Evolutionary conservation across 2,113 vertebrate species (phyloP), one percentile per base, ranked within the genome.

Genomic region (Heptranchias perlo): DNA sequence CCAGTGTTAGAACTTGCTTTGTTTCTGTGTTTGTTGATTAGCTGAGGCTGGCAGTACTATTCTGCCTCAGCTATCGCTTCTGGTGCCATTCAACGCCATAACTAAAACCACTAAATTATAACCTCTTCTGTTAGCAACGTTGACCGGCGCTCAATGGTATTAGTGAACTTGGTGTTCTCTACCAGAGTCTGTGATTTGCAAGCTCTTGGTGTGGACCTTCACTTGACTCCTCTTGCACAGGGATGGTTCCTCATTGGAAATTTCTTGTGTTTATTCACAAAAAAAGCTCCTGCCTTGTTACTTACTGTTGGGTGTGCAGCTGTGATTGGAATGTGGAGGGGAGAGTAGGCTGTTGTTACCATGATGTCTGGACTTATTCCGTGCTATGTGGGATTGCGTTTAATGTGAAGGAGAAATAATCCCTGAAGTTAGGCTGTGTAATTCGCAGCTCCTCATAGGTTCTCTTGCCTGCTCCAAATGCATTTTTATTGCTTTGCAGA

Each of bases 401-500:
- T 25, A 39, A 93, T n/a, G 16, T 92, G 89, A 92, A 39, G 58
- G 61, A 64, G 54, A 44, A 39, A 61, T 91, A 58, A 82, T 82
- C 76, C 39, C 14, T 39, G 11, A 58, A 44, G 14, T 39, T 93
- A n/a, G 89, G 18, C 89, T 93, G 13, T 35, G 4, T 62, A 93
- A 61, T 92, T 61, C 31, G 1, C 52, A 35, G 13, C 31, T 92
- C 58, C 58, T 35, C 52, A 44, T 65, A 31, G 67, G 23, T 86
- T 7, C 91, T 28, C 23, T 73, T 54, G 96, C 62, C n/a, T 10
- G 25, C 5, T 78, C 28, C 10, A 69, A 78, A 47, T 73, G 44
- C 23, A 4, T 96, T 84, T 52, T 35, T 96, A 8, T n/a, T 95
- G 18, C 44, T 96, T 58, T 96, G 82, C 96, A 99, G 99, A 98